Evolutionary conservation across 2,888 invertebrate species (phyloP).

Genomic region (Ethmia dodecea): DNA sequence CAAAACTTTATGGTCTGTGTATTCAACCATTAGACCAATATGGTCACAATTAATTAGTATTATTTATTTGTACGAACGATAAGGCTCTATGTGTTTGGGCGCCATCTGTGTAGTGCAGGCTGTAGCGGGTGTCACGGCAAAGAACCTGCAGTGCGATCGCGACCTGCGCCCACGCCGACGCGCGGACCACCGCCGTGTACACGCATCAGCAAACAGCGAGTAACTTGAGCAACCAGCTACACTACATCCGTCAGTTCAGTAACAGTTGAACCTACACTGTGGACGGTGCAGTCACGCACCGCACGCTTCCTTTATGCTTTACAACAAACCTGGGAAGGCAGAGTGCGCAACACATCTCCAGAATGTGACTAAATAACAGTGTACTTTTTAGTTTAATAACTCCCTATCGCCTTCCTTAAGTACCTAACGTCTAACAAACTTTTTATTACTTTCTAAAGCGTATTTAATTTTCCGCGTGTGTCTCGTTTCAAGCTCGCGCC

Average conservation of each 20-base stretch:
- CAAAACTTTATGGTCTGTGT: no score
- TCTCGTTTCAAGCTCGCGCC: constrained; percentile 59
- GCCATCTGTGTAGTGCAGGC: constrained; percentile 31
- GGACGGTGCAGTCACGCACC: constrained; percentile 49
- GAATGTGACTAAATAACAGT: constrained; percentile 67
- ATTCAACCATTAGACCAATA: no score
- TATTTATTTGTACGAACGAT: no score
- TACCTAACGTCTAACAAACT: constrained; percentile 54
- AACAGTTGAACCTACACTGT: constrained; percentile 46
- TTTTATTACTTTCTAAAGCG: constrained; percentile 71
- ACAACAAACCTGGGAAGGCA: constrained; percentile 47
- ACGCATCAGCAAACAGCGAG: constrained; percentile 42
- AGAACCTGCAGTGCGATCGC: constrained; percentile 20
- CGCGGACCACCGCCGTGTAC: constrained; percentile 21
- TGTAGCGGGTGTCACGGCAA: constrained; percentile 10
- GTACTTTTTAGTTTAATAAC: constrained; percentile 45
- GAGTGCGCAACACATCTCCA: constrained; percentile 58
- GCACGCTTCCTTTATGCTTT: constrained; percentile 34
- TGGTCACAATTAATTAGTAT: no score
- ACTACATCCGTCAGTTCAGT: constrained; percentile 44
- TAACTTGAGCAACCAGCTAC: constrained; percentile 42
- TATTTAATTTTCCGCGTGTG: constrained; percentile 72
- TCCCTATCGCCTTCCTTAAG: constrained; percentile 57
- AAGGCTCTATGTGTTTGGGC: no score
- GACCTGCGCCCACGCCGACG: constrained; percentile 24